A percentile compares a stretch with the other conserved stretches of the same genome.
These are phyloP conservation scores for Ethmia dodecea DNA, from an alignment of 2,888 invertebrate genomes.

Conservation along the genomic window DNA sequence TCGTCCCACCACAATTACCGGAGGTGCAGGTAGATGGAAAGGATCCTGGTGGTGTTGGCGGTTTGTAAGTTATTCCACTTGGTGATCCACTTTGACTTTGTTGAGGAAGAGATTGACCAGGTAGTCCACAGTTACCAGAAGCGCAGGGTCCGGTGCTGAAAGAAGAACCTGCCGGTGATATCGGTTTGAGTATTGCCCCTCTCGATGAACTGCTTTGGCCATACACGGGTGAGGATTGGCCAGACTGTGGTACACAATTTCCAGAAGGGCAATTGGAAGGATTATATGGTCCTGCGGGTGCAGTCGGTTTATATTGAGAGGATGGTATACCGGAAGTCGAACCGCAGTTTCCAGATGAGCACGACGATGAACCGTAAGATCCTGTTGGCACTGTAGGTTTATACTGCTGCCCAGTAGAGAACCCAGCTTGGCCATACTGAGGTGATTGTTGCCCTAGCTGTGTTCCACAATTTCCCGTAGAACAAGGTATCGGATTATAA, in stretches of 20 bases:
- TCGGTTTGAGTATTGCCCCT: not conserved
- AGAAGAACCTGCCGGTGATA: not conserved
- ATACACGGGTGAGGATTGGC: not conserved
- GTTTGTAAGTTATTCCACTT: not conserved
- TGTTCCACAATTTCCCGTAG: conserved; percentile 8
- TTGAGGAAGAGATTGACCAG: conserved; percentile 4
- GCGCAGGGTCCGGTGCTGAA: conserved; percentile 5
- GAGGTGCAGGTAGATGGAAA: conserved; percentile 1
- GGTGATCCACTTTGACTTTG: conserved; percentile 5
- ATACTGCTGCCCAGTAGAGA: not conserved
- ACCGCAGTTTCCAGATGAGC: conserved; percentile 14
- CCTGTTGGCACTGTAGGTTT: conserved; percentile 17
- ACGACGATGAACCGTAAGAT: conserved; percentile 21
- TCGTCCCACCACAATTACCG: conserved; percentile 8
- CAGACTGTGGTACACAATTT: conserved; percentile 2
- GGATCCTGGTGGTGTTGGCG: conserved; percentile 1
- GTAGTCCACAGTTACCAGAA: conserved; percentile 14
- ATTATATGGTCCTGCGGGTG: not conserved
- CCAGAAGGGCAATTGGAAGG: conserved; percentile 3
- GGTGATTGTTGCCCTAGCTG: not conserved
- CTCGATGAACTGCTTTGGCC: not conserved
- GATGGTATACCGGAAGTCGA: not conserved
- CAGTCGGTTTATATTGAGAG: conserved; percentile 2
- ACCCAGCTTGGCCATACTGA: not conserved
- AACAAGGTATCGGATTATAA: conserved; percentile 1